phyloP scores from a whole-genome alignment of 2,888 invertebrate genomes.

The Eilema griseolum region DNA sequence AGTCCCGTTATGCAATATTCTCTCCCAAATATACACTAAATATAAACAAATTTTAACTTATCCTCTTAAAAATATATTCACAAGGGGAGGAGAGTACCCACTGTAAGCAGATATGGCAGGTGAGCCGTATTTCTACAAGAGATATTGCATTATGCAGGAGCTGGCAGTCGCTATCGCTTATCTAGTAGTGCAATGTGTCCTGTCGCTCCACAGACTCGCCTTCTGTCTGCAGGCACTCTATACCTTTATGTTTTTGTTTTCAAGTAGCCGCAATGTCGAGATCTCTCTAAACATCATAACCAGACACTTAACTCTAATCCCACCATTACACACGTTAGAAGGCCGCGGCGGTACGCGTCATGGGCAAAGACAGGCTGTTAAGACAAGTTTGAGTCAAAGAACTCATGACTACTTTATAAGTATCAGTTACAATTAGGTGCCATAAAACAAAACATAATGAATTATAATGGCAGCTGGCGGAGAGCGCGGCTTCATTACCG shows the following conservation, averaged over 20 bases:
- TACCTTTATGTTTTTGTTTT: background rate
- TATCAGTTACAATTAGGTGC: conserved; percentile 1
- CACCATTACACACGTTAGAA: background rate
- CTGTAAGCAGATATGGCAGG: background rate
- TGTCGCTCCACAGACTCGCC: background rate
- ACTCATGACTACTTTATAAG: background rate
- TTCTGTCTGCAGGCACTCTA: background rate
- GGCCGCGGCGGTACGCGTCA: background rate
- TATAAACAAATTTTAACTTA: background rate
- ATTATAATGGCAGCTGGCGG: background rate
- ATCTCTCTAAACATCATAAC: background rate
- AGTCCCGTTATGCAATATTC: background rate
- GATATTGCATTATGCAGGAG: conserved; percentile 1
- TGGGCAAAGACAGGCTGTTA: background rate
- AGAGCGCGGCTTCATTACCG: background rate
- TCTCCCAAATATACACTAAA: background rate
- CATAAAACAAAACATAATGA: conserved; percentile 4
- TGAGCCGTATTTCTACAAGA: background rate
- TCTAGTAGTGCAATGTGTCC: background rate
- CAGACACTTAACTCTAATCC: background rate
- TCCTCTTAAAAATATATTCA: background rate
- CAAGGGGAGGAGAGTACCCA: background rate
- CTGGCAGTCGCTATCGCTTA: conserved; percentile 10
- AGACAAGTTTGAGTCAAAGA: background rate
- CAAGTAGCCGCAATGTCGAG: background rate